Conservation (phyloP, 2,113 vertebrate genomes). For the Hymenochirus boettgeri region DNA sequence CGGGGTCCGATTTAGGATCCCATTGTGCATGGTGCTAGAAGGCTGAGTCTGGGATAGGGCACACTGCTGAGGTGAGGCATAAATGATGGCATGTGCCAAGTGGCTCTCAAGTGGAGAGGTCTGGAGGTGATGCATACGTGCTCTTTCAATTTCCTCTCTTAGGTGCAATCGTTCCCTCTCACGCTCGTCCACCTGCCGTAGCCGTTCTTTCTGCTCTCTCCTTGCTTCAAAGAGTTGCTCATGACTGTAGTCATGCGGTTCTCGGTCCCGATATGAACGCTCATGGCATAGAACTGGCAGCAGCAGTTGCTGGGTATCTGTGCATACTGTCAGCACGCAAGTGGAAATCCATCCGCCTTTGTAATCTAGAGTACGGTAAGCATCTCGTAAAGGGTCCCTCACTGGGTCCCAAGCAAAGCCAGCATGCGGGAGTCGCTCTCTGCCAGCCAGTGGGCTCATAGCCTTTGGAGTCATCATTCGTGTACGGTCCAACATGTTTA, state of each 20-base stretch:
- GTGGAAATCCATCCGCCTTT: conserved; percentile 86
- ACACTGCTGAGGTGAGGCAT: conserved; percentile 82
- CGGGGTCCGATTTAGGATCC: conserved; percentile 83
- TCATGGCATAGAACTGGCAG: conserved; percentile 71
- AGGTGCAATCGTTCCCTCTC: conserved; percentile 78
- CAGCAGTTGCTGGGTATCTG: conserved; percentile 62
- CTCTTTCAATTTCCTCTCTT: conserved; percentile 86
- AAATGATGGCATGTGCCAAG: conserved; percentile 78
- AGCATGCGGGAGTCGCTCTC: conserved; percentile 74
- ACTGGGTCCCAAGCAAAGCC: conserved; percentile 84
- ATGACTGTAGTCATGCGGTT: conserved; percentile 86
- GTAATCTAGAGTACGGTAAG: conserved; percentile 86
- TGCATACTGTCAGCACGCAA: conserved; percentile 73
- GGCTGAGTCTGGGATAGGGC: conserved; percentile 90
- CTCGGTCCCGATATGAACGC: conserved; percentile 79
- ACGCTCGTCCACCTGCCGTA: conserved; percentile 80
- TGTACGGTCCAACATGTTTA: conserved; percentile 77
- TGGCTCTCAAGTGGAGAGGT: conserved; percentile 85
- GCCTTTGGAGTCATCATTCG: conserved; percentile 86
- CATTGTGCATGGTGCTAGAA: conserved; percentile 80
- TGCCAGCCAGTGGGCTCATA: conserved; percentile 76
- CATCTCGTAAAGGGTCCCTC: conserved; percentile 70
- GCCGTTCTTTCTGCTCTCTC: conserved; percentile 82
- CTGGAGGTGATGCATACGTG: conserved; percentile 83
- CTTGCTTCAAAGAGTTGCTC: conserved; percentile 83